phyloP scores from a whole-genome alignment of 2,797 vertebrate species.

The Loriculus beryllinus region DNA sequence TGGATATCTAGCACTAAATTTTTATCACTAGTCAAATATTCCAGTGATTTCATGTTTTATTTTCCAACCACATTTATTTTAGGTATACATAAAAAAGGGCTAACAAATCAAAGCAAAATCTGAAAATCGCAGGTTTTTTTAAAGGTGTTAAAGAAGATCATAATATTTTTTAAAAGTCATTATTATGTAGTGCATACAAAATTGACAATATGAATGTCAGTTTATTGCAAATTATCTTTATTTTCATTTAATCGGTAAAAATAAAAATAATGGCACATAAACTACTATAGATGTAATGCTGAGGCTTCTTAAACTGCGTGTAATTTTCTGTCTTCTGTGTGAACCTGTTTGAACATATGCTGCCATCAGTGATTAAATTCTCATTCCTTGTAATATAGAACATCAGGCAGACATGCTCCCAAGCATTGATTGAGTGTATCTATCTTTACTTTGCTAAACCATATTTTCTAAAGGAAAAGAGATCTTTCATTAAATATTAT shows the following conservation, averaged over 20 bases:
- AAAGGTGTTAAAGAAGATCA: background rate
- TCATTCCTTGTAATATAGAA: background rate
- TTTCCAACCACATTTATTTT: background rate
- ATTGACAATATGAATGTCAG: background rate
- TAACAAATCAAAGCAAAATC: background rate
- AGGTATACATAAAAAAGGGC: background rate
- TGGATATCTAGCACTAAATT: conserved; percentile 2
- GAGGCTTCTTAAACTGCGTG: background rate
- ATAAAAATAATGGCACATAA: background rate
- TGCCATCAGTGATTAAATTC: background rate
- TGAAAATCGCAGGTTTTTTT: background rate
- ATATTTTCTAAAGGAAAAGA: background rate
- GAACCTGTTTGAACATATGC: background rate
- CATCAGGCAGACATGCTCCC: background rate
- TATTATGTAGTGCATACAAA: background rate
- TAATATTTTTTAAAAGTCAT: background rate
- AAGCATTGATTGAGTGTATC: background rate
- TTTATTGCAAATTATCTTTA: background rate
- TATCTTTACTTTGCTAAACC: background rate
- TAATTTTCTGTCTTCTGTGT: background rate
- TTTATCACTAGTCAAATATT: conserved; percentile 25
- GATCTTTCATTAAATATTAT: background rate
- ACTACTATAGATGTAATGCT: background rate
- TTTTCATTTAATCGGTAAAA: background rate
- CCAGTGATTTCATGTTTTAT: background rate